phyloP scores from a whole-genome alignment of 2,888 invertebrate species.

The Argyresthia goedartella region DNA sequence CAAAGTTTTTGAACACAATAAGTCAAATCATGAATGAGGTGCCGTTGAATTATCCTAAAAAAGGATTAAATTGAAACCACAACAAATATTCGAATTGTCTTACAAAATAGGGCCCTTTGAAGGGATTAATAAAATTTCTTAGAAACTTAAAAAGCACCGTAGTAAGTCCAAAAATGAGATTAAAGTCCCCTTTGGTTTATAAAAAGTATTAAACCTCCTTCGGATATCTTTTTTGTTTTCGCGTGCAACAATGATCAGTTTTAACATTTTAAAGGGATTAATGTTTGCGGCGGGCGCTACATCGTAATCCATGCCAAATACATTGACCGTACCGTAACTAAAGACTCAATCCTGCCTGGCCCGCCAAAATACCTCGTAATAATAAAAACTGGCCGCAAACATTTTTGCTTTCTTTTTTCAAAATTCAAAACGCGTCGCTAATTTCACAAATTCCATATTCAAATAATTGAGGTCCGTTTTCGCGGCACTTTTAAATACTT shows the following conservation, averaged over 20 bases:
- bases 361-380: conserved; percentile 16
- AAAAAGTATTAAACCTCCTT: conserved; percentile 14
- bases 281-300: conserved; percentile 19
- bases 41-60: conserved; percentile 15
- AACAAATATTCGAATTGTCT: neutral
- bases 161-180: neutral
- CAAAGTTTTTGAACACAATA: neutral
- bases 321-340: conserved; percentile 19
- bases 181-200: neutral
- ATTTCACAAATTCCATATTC: neutral
- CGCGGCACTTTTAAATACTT: conserved; percentile 11
- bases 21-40: conserved; percentile 10
- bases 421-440: neutral
- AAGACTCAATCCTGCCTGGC: conserved; percentile 16
- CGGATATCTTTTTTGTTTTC: conserved; percentile 17
- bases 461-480: conserved; percentile 5
- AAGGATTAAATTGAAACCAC: neutral
- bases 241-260: conserved; percentile 28
- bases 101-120: neutral
- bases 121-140: neutral
- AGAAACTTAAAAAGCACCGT: neutral
- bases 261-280: conserved; percentile 41
- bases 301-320: conserved; percentile 19
- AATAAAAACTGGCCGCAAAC: neutral
- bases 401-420: too few relatives aligned